phyloP scores from a whole-genome alignment of 2,888 invertebrate genomes.

The Drosophila birchii region DNA sequence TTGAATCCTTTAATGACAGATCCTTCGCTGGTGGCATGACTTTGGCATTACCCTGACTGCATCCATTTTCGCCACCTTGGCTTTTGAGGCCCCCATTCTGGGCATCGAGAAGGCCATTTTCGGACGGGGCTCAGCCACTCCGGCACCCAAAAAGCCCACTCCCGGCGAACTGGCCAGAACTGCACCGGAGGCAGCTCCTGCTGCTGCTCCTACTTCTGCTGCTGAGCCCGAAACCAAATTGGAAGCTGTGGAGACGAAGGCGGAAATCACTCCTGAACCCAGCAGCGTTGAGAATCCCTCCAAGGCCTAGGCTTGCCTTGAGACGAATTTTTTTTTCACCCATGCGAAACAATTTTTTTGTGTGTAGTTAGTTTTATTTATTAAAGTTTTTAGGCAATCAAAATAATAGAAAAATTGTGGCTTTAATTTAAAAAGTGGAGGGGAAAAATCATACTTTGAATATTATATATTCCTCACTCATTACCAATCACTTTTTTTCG shows the following conservation, averaged over 20 bases:
- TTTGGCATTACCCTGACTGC: slow-evolving; percentile 82
- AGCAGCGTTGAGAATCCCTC: slow-evolving; percentile 54
- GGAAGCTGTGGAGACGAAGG: background rate
- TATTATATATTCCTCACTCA: background rate
- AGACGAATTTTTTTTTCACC: slow-evolving; percentile 23
- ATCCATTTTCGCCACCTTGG: slow-evolving; percentile 84
- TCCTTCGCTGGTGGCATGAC: slow-evolving; percentile 85
- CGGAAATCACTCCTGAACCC: slow-evolving; percentile 40
- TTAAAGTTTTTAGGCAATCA: slow-evolving; percentile 32
- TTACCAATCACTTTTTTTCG: too few relatives aligned
- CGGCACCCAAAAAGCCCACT: slow-evolving; percentile 55
- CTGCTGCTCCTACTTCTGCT: slow-evolving; percentile 5
- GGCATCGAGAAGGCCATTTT: slow-evolving; percentile 85
- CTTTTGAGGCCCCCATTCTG: slow-evolving; percentile 85
- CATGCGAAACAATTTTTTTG: slow-evolving; percentile 30
- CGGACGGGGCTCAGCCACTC: slow-evolving; percentile 53
- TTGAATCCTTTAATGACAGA: slow-evolving; percentile 59
- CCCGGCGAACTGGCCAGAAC: slow-evolving; percentile 43
- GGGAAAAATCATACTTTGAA: background rate
- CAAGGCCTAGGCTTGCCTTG: slow-evolving; percentile 45
- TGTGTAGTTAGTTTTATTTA: slow-evolving; percentile 54
- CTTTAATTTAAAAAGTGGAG: background rate
- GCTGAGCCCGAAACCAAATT: slow-evolving; percentile 13
- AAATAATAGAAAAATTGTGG: slow-evolving; percentile 1
- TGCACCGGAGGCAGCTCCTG: slow-evolving; percentile 16